A percentile compares a stretch with the other conserved stretches of the same genome.
Evolutionary conservation across 2,113 vertebrate species (phyloP).

Genomic region (Litocranius walleri): DNA sequence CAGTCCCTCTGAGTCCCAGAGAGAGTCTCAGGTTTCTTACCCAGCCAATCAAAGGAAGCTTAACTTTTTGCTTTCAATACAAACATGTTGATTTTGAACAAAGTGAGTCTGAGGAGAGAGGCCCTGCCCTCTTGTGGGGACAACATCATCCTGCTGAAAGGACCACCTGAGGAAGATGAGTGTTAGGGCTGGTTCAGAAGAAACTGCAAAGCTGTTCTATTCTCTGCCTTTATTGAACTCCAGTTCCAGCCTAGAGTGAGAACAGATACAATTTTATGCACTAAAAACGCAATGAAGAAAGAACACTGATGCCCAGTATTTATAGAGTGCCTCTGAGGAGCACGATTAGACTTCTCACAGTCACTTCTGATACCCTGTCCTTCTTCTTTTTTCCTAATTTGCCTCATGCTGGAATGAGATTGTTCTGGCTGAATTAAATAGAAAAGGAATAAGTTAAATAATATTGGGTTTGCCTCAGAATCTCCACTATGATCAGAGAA

Average conservation of each 20-base stretch:
- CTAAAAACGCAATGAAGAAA: neutral
- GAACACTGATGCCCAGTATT: neutral
- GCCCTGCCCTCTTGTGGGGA: too few relatives aligned
- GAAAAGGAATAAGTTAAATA: neutral
- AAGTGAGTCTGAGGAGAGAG: too few relatives aligned
- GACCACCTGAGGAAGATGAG: accelerated
- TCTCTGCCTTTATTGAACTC: neutral
- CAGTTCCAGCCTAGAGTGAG: neutral
- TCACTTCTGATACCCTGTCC: too few relatives aligned
- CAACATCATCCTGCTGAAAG: neutral
- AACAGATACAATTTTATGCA: neutral
- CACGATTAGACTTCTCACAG: too few relatives aligned
- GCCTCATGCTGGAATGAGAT: neutral
- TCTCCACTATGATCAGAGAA: neutral
- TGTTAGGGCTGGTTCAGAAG: neutral
- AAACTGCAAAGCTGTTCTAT: neutral
- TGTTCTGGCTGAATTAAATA: neutral
- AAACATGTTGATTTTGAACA: too few relatives aligned
- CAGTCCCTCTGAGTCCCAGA: too few relatives aligned
- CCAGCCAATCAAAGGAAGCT: too few relatives aligned
- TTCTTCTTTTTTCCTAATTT: neutral
- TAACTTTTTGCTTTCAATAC: too few relatives aligned
- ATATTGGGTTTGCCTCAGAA: neutral
- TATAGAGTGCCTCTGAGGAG: neutral
- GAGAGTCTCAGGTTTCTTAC: too few relatives aligned